Base-by-base conservation (phyloP, 1,140 invertebrate species). In the Eumeta japonica region DNA sequence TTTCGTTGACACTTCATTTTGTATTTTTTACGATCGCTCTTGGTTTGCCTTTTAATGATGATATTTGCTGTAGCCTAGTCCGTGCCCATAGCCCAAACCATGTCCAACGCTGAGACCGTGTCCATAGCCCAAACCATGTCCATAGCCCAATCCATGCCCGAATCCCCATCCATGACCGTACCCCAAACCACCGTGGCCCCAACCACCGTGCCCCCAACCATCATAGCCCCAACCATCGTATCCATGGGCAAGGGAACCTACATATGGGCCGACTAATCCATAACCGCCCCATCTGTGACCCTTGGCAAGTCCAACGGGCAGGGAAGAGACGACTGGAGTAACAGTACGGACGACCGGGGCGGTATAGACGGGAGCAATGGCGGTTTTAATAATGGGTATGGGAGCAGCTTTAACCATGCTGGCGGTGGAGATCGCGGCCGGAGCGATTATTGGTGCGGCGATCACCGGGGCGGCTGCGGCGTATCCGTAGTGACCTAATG, bases 371-470 rank as follows among this genome's bases (percentile, higher is more conserved):
- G 62, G 62, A 5, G 60, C 48, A 0, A 50, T 47, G 3, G 50
- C 35, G 15, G 50, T 61, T 32, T 44, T 58, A 39, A 71, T 53
- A 4, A 66, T 37, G 4, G 63, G 52, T 14, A 70, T 66, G 3
- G 65, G 61, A 4, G 65, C 52, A 0, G 63, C 63, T 34, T 61
- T 65, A n/a, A 52, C 35, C 4, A 64, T 14, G 45, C 55, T 64
- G 2, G 55, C 50, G 12, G 55, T 52, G 15, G 66, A 71, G 35
- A 63, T 43, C 15, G 63, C 62, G 5, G 55, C 55, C 1, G 55
- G 57, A n/a, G 58, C 41, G 13, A 55, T 16, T 20, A 57, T 53
- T n/a, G 55, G 51, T 4, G 52, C 47, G n/a, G 29, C 39, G 45
- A 54, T 44, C 27, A 49, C 41, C 12, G 42, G 50, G 13, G 41